These are phyloP conservation scores for Alectura lathami DNA, from an alignment of 2,113 vertebrate genomes.

Conservation along the genomic window DNA sequence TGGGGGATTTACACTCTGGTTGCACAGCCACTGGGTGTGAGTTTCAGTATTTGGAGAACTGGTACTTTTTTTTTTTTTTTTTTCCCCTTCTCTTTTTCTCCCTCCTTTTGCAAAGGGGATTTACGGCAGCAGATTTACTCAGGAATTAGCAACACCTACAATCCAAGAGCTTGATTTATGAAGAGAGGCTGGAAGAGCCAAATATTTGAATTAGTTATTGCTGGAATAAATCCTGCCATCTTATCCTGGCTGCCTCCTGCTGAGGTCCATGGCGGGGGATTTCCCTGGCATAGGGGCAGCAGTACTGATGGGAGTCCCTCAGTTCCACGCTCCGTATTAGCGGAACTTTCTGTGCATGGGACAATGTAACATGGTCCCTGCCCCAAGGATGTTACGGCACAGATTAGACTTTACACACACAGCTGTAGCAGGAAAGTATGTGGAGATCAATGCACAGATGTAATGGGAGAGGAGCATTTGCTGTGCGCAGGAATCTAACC, in stretches of 20 bases:
- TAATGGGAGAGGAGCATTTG: rapidly evolving
- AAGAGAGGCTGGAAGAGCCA: constrained; percentile 36
- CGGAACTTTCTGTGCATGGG: not conserved
- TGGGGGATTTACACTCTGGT: constrained; percentile 61
- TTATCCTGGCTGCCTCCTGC: not conserved
- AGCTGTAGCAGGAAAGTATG: not conserved
- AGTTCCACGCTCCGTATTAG: not conserved
- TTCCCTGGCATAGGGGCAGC: not conserved
- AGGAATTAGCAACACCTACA: constrained; percentile 30
- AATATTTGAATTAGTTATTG: constrained; percentile 39
- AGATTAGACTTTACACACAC: not conserved
- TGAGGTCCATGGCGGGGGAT: not conserved
- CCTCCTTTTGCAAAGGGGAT: constrained; percentile 32
- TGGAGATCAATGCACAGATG: not conserved
- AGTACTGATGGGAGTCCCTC: not conserved
- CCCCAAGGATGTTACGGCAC: not conserved
- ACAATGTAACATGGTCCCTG: not conserved
- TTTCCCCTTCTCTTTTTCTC: not conserved
- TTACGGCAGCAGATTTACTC: constrained; percentile 46
- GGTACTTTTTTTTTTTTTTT: not conserved
- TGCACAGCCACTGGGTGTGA: constrained; percentile 66
- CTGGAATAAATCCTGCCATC: constrained; percentile 43
- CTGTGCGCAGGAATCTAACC: not conserved
- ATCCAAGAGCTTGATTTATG: constrained; percentile 37
- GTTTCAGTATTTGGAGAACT: constrained; percentile 57